These are phyloP conservation scores for Azemiops feae DNA, from an alignment of 2,113 vertebrate genomes.

Conservation along the genomic window DNA sequence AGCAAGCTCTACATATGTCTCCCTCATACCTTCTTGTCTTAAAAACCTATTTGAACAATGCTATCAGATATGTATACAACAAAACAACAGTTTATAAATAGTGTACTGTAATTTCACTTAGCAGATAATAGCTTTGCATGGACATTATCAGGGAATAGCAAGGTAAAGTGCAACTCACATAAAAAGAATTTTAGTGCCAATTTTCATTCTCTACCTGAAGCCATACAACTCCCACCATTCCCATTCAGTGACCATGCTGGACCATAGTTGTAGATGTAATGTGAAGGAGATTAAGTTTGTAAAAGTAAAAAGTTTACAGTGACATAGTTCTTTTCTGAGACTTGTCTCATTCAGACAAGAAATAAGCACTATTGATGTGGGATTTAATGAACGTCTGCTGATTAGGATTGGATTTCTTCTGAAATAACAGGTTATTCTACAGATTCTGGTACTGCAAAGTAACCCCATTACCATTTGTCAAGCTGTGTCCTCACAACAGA, in stretches of 20 bases:
- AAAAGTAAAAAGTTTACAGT: neutral
- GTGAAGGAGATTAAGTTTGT: neutral
- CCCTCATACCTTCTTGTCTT: neutral
- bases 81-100: neutral
- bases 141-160: neutral
- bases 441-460: neutral
- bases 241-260: neutral
- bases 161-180: neutral
- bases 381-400: neutral
- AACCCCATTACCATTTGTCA: neutral
- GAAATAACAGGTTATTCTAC: neutral
- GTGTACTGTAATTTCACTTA: neutral
- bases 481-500: neutral
- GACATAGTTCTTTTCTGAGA: too few species aligned
- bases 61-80: neutral
- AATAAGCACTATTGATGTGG: neutral
- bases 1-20: neutral
- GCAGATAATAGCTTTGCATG: neutral
- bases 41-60: neutral
- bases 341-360: neutral
- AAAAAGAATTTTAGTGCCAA: neutral
- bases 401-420: neutral
- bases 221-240: neutral
- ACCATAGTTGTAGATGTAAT: neutral
- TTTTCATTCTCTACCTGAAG: neutral